phyloP scores from a whole-genome alignment of 2,888 invertebrate species.

The Acholoe squamosa region DNA sequence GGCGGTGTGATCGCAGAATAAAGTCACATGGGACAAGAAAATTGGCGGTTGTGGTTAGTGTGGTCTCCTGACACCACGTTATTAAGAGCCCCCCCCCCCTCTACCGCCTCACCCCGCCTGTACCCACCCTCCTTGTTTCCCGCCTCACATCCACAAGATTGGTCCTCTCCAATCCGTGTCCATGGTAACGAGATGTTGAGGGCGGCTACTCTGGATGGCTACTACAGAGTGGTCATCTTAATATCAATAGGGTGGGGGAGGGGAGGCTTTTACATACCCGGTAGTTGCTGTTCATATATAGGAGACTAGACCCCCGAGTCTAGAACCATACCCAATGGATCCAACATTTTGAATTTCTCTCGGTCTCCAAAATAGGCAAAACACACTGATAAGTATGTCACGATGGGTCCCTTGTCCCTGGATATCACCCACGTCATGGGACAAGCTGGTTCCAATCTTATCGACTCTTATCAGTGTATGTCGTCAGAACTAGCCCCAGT shows the following conservation, averaged over 20 bases:
- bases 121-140: background rate
- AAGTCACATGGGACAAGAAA: background rate
- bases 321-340: too few relatives aligned
- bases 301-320: too few relatives aligned
- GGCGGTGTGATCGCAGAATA: background rate
- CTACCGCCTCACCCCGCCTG: background rate
- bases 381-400: too few relatives aligned
- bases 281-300: too few relatives aligned
- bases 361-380: too few relatives aligned
- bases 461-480: too few relatives aligned
- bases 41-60: background rate
- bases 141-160: background rate
- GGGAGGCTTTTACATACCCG: too few relatives aligned
- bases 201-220: background rate
- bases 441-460: too few relatives aligned
- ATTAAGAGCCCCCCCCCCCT: background rate
- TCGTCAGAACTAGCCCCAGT: too few relatives aligned
- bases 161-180: background rate
- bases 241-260: background rate
- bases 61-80: background rate
- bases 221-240: background rate
- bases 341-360: too few relatives aligned
- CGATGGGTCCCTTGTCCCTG: too few relatives aligned
- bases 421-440: too few relatives aligned
- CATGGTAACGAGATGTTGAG: constrained; percentile 27